phyloP scores from a whole-genome alignment of 2,797 vertebrate genomes.

The Syndactyla subalaris region DNA sequence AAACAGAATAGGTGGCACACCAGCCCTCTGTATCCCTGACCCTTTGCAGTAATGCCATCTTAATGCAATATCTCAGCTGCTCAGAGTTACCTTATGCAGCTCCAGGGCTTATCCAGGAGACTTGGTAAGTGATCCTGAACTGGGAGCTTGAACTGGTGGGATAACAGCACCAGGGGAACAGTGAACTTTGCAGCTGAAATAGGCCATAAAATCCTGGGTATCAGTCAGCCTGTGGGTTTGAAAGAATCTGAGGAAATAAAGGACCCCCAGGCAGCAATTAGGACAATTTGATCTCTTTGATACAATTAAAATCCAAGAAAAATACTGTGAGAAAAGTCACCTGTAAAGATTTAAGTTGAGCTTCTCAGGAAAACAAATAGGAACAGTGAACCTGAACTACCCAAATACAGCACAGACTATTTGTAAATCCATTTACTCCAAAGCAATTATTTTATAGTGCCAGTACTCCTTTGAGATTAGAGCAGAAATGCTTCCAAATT shows the following conservation, averaged over 20 bases:
- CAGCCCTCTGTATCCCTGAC: not conserved
- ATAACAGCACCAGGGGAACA: not conserved
- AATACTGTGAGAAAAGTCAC: not conserved
- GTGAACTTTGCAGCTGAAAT: not conserved
- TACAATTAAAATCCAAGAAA: not conserved
- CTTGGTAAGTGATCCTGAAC: not conserved
- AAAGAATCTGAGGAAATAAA: not conserved
- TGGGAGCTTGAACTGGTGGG: not conserved
- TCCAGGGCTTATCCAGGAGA: not conserved
- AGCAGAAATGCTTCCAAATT: constrained; percentile 39
- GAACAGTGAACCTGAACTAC: not conserved
- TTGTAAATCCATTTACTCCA: constrained; percentile 28
- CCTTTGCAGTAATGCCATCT: not conserved
- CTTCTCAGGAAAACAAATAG: not conserved
- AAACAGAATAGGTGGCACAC: not conserved
- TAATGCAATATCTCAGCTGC: not conserved
- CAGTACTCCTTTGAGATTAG: constrained; percentile 24
- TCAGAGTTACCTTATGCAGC: not conserved
- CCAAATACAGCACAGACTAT: constrained; percentile 8
- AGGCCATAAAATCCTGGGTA: not conserved
- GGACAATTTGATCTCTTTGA: not conserved
- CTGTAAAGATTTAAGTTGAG: not conserved
- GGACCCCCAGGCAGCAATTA: not conserved
- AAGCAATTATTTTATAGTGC: constrained; percentile 26
- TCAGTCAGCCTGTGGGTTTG: not conserved